Conservation (phyloP, 2,797 vertebrate species). For the Mycteria americana region DNA sequence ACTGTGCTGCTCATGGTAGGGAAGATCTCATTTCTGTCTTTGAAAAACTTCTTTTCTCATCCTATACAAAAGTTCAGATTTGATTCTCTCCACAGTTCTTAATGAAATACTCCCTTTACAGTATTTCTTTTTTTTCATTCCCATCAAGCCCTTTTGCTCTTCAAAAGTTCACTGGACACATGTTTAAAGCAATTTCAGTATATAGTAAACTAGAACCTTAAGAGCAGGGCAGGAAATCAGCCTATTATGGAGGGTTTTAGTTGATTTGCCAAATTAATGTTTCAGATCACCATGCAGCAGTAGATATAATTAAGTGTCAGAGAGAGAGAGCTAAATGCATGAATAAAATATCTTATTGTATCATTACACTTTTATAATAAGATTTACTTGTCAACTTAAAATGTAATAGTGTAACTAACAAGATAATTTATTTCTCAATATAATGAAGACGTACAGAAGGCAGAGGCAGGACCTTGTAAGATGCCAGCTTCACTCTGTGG, state of each 20-base stretch:
- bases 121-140: not conserved
- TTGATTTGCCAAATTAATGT: slow-evolving; percentile 57
- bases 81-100: not conserved
- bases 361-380: slow-evolving; percentile 68
- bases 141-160: not conserved
- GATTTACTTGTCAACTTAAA: slow-evolving; percentile 72
- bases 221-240: not conserved
- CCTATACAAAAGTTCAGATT: not conserved
- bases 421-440: slow-evolving; percentile 57
- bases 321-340: slow-evolving; percentile 8
- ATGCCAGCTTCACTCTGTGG: slow-evolving; percentile 22
- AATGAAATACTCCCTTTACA: not conserved
- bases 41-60: not conserved
- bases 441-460: slow-evolving; percentile 48
- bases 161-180: not conserved
- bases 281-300: slow-evolving; percentile 23
- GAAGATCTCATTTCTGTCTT: not conserved
- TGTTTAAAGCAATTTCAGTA: slow-evolving; percentile 15
- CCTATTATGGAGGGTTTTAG: not conserved
- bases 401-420: slow-evolving; percentile 59
- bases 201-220: not conserved
- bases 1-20: not conserved
- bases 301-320: slow-evolving; percentile 68
- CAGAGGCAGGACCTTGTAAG: slow-evolving; percentile 35
- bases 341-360: slow-evolving; percentile 60